A percentile compares a stretch with the other conserved stretches of the same genome.
Conservation (phyloP, 2,888 invertebrate species). For the Scaptomyza caliginosa region DNA sequence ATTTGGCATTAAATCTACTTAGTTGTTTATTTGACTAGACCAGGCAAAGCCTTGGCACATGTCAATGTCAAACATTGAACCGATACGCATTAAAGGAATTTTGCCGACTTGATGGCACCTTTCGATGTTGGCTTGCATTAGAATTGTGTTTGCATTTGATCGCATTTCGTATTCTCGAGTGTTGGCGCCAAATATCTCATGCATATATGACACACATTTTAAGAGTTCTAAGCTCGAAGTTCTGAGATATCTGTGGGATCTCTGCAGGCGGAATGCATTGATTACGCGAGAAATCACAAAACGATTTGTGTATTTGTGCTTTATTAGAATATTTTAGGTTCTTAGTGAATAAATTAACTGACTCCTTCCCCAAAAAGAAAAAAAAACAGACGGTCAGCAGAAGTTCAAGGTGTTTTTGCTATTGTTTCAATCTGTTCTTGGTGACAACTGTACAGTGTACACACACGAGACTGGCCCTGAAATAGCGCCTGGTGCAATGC, state of each 20-base stretch:
- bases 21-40: slow-evolving; percentile 3
- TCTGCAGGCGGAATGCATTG: slow-evolving; percentile 52
- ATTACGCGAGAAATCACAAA: slow-evolving; percentile 25
- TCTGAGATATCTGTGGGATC: slow-evolving; percentile 4
- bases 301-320: slow-evolving; percentile 25
- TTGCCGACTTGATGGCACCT: slow-evolving; percentile 77
- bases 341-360: slow-evolving; percentile 51
- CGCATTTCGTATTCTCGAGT: slow-evolving; percentile 54
- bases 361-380: background rate
- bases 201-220: slow-evolving; percentile 71
- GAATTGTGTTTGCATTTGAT: slow-evolving; percentile 51
- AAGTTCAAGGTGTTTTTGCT: slow-evolving; percentile 50
- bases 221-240: background rate
- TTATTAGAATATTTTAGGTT: slow-evolving; percentile 54
- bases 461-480: slow-evolving; percentile 42
- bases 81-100: slow-evolving; percentile 72
- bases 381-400: slow-evolving; percentile 31
- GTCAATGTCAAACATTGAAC: slow-evolving; percentile 76
- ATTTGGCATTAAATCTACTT: slow-evolving; percentile 28
- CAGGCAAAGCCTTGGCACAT: slow-evolving; percentile 58
- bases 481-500: slow-evolving; percentile 50
- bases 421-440: slow-evolving; percentile 4
- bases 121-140: slow-evolving; percentile 62
- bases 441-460: slow-evolving; percentile 38
- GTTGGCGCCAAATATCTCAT: slow-evolving; percentile 73